Base-by-base conservation (phyloP, 2,888 invertebrate species). In the Hanleya hanleyi region DNA sequence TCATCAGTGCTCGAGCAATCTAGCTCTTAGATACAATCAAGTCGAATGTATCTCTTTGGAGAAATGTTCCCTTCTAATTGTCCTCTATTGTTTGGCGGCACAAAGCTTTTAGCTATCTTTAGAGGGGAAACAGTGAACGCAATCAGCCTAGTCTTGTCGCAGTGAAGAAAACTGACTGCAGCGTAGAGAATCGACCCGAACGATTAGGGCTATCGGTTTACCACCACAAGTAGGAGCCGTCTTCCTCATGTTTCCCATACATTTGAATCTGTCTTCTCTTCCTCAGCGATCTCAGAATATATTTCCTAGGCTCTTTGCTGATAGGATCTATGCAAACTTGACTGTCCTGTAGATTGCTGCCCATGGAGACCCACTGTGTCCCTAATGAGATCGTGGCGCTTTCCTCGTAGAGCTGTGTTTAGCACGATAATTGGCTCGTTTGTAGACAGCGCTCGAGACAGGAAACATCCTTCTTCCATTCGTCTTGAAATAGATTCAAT, bases 301-400 rank as follows among this genome's bases (percentile, higher is more conserved):
- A 57, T 29, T 57, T 57, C n/a, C n/a, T n/a, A n/a, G n/a, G n/a
- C n/a, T n/a, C 29, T 57, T 57, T 9, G 22, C 57, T 29, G 57
- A 57, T 57, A 57, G 22, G 26, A 57, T 57, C 57, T 57, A 57
- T 57, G 22, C 57, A 29, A 29, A 57, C 32, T 57, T 57, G 32
- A 57, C 29, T 15, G 29, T n/a, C n/a, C n/a, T n/a, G n/a, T n/a
- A n/a, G n/a, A n/a, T n/a, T n/a, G n/a, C n/a, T n/a, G 29, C 12
- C 29, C 15, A 57, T 29, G 57, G 29, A 32, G 26, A 4, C 29
- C 32, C 22, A 57, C 57, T 15, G 29, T 57, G 2, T 18, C 22
- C 32, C 22, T 57, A 57, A 57, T 57, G 57, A 57, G 22, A 32
- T 22, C 57, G 32, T 29, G 29, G 57, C 12, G 12, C 26, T 22